A percentile compares a stretch with the other conserved stretches of the same genome.
Conservation (phyloP, 2,113 vertebrate genomes). For the Dasyprocta punctata region DNA sequence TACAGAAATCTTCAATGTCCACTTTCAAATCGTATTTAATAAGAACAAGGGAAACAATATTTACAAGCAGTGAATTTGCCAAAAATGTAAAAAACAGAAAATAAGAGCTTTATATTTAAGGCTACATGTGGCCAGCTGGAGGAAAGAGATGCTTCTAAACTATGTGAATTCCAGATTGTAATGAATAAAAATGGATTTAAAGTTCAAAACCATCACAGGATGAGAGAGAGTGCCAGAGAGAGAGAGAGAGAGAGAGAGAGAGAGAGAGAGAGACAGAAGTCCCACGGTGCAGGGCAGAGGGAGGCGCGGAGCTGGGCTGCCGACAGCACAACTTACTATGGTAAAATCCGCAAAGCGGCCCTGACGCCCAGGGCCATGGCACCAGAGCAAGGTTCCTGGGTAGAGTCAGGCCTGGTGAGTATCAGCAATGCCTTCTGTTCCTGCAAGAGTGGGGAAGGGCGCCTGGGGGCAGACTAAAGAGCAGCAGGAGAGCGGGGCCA, state of each 20-base stretch:
- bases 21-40: neutral
- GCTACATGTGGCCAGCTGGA: neutral
- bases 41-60: accelerated
- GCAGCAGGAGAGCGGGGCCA: too few relatives aligned
- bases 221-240: accelerated
- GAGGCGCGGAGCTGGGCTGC: neutral
- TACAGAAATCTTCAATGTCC: neutral
- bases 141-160: neutral
- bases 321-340: neutral
- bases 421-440: neutral
- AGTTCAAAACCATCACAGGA: neutral
- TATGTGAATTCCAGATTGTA: neutral
- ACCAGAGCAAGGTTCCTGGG: neutral
- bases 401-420: too few relatives aligned
- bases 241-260: too few relatives aligned
- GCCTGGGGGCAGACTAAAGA: neutral
- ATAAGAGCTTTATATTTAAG: neutral
- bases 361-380: accelerated
- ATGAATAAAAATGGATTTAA: too few relatives aligned
- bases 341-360: neutral
- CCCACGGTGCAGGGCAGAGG: too few relatives aligned
- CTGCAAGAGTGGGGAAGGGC: too few relatives aligned
- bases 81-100: neutral
- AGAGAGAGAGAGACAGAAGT: neutral
- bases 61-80: too few relatives aligned